phyloP scores from a whole-genome alignment of 2,888 invertebrate species.

The Busseola fusca region DNA sequence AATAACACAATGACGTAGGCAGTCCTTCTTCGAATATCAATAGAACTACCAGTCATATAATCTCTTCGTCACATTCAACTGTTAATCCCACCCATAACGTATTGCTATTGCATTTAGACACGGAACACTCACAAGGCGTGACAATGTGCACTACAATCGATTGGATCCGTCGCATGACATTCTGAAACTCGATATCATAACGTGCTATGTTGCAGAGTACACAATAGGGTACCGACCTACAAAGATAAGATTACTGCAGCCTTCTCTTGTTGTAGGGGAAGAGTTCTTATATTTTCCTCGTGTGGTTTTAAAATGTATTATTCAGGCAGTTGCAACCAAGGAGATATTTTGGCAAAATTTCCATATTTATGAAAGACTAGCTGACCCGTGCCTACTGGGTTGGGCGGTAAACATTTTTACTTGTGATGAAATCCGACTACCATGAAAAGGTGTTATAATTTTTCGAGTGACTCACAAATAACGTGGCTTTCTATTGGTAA shows the following conservation, averaged over 20 bases:
- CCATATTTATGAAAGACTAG: neutral
- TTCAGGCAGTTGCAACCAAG: neutral
- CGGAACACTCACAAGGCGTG: constrained; percentile 13
- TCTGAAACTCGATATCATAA: constrained; percentile 48
- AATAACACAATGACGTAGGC: too few species aligned
- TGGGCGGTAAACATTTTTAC: too few species aligned
- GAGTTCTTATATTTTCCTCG: neutral
- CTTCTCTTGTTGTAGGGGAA: neutral
- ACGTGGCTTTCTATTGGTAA: too few species aligned
- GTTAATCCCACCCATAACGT: constrained; percentile 19
- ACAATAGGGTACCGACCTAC: constrained; percentile 24
- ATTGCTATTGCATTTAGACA: constrained; percentile 8
- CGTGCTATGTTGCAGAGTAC: constrained; percentile 9
- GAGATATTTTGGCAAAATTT: neutral
- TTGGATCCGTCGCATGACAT: constrained; percentile 24
- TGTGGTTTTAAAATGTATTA: neutral
- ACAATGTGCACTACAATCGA: constrained; percentile 44
- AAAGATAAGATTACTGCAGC: constrained; percentile 17
- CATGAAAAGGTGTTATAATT: too few species aligned
- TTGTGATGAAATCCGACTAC: too few species aligned
- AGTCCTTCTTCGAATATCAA: neutral
- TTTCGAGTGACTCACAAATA: too few species aligned
- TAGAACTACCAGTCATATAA: neutral
- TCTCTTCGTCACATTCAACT: constrained; percentile 8
- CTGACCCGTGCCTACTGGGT: too few species aligned